These are phyloP conservation scores for Pampusana beccarii DNA, from an alignment of 2,113 vertebrate genomes.

Conservation along the genomic window DNA sequence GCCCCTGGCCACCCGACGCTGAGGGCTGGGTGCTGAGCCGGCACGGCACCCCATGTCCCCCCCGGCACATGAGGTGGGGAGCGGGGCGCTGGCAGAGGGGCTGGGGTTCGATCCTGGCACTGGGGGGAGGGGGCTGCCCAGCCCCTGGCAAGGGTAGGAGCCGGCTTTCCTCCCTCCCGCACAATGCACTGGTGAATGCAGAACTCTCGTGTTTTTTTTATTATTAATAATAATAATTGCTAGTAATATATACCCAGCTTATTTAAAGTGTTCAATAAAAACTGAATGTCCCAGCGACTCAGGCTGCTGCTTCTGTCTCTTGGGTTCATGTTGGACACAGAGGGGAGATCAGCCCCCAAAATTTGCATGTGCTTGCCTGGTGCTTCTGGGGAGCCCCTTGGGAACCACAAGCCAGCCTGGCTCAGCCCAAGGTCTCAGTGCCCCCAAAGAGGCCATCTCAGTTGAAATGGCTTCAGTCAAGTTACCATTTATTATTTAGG, in stretches of 20 bases:
- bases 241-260: constrained; percentile 67
- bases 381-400: background rate
- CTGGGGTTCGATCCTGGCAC: background rate
- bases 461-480: background rate
- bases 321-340: accelerated
- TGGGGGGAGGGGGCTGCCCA: background rate
- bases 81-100: background rate
- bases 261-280: constrained; percentile 69
- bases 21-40: background rate
- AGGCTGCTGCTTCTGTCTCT: background rate
- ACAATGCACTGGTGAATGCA: constrained; percentile 42
- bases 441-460: accelerated
- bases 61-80: background rate
- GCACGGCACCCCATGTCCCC: accelerated
- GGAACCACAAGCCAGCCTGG: no score
- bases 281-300: background rate
- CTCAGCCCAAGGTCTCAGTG: background rate
- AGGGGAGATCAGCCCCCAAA: background rate
- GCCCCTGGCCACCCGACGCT: background rate
- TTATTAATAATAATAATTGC: constrained; percentile 26
- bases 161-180: constrained; percentile 20
- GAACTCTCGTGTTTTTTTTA: constrained; percentile 43
- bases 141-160: background rate
- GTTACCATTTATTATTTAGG: background rate
- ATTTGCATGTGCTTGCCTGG: background rate